A percentile compares a stretch with the other conserved stretches of the same genome.
phyloP scores from a whole-genome alignment of 2,113 vertebrate species.

The Cathartes aura region DNA sequence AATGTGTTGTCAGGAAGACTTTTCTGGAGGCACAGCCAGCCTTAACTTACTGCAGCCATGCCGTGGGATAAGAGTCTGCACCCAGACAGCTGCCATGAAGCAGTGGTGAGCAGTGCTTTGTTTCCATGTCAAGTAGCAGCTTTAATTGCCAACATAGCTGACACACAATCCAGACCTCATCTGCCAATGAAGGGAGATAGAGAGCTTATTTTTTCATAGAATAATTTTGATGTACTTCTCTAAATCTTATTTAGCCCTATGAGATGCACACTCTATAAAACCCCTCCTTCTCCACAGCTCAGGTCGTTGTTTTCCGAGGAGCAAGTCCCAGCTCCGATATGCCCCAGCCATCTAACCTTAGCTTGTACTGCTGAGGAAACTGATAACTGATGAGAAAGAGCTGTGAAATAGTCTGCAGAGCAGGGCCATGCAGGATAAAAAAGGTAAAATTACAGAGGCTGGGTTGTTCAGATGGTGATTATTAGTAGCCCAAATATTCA shows the following conservation, averaged over 20 bases:
- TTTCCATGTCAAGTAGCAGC: not conserved
- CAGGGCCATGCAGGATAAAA: not conserved
- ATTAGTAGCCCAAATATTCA: not conserved
- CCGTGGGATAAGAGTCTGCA: not conserved
- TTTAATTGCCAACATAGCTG: not conserved
- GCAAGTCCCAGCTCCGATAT: not conserved
- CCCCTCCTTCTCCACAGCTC: not conserved
- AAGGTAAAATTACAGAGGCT: not conserved
- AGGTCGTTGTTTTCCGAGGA: not conserved
- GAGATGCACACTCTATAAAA: not conserved
- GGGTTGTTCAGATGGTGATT: not conserved
- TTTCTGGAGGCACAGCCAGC: not conserved
- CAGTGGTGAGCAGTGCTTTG: not conserved
- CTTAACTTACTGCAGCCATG: not conserved
- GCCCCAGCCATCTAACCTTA: not conserved
- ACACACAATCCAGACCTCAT: not conserved
- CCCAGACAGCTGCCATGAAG: not conserved
- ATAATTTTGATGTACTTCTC: not conserved
- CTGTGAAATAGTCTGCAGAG: not conserved
- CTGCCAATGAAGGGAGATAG: not conserved
- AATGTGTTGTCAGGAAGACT: not conserved
- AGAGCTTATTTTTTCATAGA: not conserved
- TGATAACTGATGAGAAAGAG: not conserved
- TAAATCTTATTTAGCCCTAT: not conserved
- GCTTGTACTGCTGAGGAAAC: not conserved